Percentiles rank a stretch among this genome's conserved stretches.
Evolutionary conservation across 2,113 vertebrate species (phyloP).

Genomic region (Clarias magur): DNA sequence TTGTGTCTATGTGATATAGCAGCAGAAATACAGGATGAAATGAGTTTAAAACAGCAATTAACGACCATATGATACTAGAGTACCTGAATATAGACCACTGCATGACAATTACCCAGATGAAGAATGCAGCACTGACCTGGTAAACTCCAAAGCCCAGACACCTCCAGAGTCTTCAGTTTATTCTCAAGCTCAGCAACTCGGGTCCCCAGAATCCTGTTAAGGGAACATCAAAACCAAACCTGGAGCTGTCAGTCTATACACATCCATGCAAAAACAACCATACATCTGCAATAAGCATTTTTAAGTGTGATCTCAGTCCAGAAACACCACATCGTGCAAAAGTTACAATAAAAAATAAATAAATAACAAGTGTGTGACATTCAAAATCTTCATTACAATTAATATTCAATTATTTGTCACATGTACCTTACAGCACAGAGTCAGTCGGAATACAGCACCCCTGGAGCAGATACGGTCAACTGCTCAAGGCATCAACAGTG

Average conservation of each 20-base stretch:
- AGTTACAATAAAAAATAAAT: too few species aligned
- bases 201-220: conserved; percentile 88
- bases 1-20: neutral
- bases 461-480: too few species aligned
- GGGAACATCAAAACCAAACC: neutral
- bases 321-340: neutral
- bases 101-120: neutral
- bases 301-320: neutral
- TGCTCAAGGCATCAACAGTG: too few species aligned
- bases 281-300: neutral
- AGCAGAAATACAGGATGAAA: neutral
- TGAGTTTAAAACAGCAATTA: neutral
- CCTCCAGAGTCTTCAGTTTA: conserved; percentile 92
- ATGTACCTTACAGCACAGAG: too few species aligned
- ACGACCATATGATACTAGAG: neutral
- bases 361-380: too few species aligned
- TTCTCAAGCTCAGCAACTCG: conserved; percentile 93
- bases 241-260: neutral
- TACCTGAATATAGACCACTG: too few species aligned
- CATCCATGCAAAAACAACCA: neutral
- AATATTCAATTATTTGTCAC: too few species aligned
- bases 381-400: too few species aligned
- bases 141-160: conserved; percentile 95
- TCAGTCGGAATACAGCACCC: too few species aligned
- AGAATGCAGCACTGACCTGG: conserved; percentile 78